A percentile compares a stretch with the other conserved stretches of the same genome.
phyloP scores from a whole-genome alignment of 2,888 invertebrate genomes.

The Melitaea athalia region DNA sequence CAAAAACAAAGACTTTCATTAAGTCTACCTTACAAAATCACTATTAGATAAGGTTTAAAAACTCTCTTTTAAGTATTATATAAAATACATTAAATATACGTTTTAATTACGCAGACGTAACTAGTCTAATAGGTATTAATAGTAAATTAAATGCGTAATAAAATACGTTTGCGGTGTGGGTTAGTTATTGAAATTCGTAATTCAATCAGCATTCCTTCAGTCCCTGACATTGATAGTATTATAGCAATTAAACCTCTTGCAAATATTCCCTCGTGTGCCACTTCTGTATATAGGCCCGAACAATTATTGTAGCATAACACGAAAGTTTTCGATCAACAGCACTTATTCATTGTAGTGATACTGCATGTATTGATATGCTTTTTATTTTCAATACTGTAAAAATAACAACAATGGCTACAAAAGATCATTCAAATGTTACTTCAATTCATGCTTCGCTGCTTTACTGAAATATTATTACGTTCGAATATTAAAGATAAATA shows the following conservation, averaged over 20 bases:
- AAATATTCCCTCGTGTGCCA: neutral
- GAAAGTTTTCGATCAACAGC: neutral
- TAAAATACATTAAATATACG: neutral
- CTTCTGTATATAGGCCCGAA: neutral
- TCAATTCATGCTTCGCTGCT: no score
- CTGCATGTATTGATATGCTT: neutral
- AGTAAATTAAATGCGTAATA: neutral
- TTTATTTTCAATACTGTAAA: neutral
- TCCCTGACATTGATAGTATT: constrained; percentile 7
- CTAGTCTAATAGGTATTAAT: neutral
- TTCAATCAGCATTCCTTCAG: neutral
- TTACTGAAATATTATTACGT: no score
- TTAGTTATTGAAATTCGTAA: constrained; percentile 9
- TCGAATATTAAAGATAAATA: no score
- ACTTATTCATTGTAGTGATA: neutral
- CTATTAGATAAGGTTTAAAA: neutral
- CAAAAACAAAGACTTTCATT: neutral
- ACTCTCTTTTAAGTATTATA: no score
- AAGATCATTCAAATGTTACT: no score
- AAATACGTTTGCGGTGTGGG: constrained; percentile 4
- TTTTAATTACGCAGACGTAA: neutral
- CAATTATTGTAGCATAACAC: neutral
- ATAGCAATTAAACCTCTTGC: neutral
- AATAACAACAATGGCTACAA: no score
- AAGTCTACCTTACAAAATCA: neutral